phyloP scores from a whole-genome alignment of 2,113 vertebrate genomes.

The Mobula birostris region DNA sequence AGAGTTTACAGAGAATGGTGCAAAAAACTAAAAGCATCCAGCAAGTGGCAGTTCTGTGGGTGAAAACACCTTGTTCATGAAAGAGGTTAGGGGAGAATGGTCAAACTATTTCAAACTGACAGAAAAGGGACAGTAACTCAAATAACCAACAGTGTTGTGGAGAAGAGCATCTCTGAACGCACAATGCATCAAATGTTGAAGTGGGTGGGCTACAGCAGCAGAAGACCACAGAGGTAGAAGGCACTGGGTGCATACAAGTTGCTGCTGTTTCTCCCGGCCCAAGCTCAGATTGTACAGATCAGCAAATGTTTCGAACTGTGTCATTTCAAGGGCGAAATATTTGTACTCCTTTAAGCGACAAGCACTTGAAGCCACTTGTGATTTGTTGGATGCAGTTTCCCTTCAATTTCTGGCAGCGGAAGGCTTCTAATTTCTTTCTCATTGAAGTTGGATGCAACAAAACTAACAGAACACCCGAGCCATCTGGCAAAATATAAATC shows the following conservation, averaged over 20 bases:
- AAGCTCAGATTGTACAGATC: not conserved
- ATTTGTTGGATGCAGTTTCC: not conserved
- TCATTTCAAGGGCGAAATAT: not conserved
- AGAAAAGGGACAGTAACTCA: too few species aligned
- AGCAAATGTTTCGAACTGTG: not conserved
- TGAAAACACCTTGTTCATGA: too few species aligned
- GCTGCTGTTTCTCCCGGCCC: not conserved
- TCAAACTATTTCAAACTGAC: too few species aligned
- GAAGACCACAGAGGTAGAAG: too few species aligned
- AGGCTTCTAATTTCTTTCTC: slow-evolving; percentile 22
- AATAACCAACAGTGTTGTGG: too few species aligned
- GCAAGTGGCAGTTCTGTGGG: too few species aligned
- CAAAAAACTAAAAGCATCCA: too few species aligned
- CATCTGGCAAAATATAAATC: slow-evolving; percentile 34
- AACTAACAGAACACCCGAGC: slow-evolving; percentile 22
- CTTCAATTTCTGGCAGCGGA: not conserved
- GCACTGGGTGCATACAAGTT: not conserved
- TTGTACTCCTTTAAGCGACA: not conserved
- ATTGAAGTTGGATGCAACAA: slow-evolving; percentile 6
- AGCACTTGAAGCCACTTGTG: not conserved
- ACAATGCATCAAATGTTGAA: too few species aligned
- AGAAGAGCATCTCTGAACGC: too few species aligned
- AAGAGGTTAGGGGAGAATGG: too few species aligned
- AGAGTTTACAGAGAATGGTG: too few species aligned
- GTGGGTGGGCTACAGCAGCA: too few species aligned